Base-by-base conservation (phyloP, 2,113 vertebrate genomes). In the Dipodomys ordii region DNA sequence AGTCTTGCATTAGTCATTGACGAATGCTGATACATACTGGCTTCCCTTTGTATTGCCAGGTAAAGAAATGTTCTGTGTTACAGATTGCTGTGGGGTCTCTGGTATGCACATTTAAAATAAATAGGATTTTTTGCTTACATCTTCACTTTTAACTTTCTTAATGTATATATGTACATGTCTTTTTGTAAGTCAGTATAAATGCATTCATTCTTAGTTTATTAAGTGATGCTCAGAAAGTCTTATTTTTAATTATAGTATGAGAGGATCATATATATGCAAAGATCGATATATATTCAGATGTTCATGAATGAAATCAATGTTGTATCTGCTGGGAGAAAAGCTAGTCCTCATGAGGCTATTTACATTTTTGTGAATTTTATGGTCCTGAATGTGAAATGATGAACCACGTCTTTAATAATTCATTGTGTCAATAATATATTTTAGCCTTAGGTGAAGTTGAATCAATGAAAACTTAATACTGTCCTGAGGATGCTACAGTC, bases 361-460 rank as follows among this genome's bases (percentile, higher is more conserved):
- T 84, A 73, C 62, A 81, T 68, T 90, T 73, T 81, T 74, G 7
- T 79, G 20, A 94, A 78, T 44, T 86, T 69, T 10, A 32, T 53
- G 64, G 32, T 20, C 35, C 25, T 77, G 25, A 90, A 65, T 91
- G 25, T 64, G 30, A 95, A 89, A 92, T 44, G 46, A 73, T 64
- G 4, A 82, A 7, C 8, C 67, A 3, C 76, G 3, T 73, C 78
- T 84, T 93, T 44, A 93, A 90, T 87, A 83, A 90, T 85, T 89
- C 39, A 88, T 25, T 92, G 67, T 82, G 94, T 93, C 69, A 94
- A 10, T 78, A 93, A 89, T 69, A 64, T 87, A 87, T 78, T 95
- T 87, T 77, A 81, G 35, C 25, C 8, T 46, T 76, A 90, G 39
- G 60, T 90, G 19, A 82, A 93, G 65, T 49, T 83, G 69, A 92